Evolutionary conservation across 2,797 vertebrate genomes (phyloP), one percentile per base, ranked within the genome.

Genomic region (Cottoperca gobio): DNA sequence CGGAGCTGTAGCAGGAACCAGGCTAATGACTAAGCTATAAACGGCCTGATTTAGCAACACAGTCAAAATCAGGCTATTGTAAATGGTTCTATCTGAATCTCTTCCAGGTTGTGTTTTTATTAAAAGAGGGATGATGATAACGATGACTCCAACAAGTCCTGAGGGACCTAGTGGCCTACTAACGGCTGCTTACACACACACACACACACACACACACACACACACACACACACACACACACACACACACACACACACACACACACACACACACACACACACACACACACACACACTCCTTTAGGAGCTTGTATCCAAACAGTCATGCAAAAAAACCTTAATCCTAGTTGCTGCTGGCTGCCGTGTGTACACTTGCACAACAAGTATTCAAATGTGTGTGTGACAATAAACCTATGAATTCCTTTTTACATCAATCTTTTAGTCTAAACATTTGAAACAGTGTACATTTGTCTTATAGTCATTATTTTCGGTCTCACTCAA

Each of bases 111-210:
- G 53, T 78, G 69, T 77, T 91, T 88, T 83, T 79, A 70, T 69
- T 70, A 74, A 79, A 83, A 73, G 55, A 73, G 21, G 21, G 35
- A 83, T 76, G 83, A 83, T 28, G 28, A 60, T 50, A 65, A 65
- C 11, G 57, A 70, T 79, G 86, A 89, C 71, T 88, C 71, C 60
- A 57, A 54, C 71, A 70, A 54, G 82, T 89, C 89, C 81, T 31
- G 0, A 60, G 87, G 89, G 86, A 74, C 59, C 75, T 48, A 43
- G 66, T 89, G 86, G 71, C 89, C 90, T 87, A 87, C 78, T 85
- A 90, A 90, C 45, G 1, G 54, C 78, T 79, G 72, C 78, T 76
- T 68, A 73, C 59, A 10, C 85, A 54, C 76, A 69, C 74, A 40
- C 57, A 73, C 14, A 58, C n/a, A n/a, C n/a, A n/a, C n/a, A n/a